These are phyloP conservation scores for Cettia cetti DNA, from an alignment of 2,113 vertebrate species.

Conservation along the genomic window DNA sequence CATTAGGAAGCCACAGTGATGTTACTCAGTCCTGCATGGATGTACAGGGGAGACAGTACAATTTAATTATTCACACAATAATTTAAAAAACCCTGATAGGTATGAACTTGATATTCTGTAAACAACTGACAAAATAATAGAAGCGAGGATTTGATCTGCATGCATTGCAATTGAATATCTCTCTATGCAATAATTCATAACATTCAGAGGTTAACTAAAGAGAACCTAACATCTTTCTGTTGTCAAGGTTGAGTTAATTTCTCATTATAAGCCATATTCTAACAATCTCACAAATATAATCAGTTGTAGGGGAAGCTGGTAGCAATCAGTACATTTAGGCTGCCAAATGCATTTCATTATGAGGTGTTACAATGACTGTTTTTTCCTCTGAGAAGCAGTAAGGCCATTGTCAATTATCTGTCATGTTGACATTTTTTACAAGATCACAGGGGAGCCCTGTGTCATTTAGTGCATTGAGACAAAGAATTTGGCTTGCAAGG, in stretches of 20 bases:
- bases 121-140: not conserved
- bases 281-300: not conserved
- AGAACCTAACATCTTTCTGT: not conserved
- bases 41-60: not conserved
- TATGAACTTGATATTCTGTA: not conserved
- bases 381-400: not conserved
- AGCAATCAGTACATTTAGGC: not conserved
- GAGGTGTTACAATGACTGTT: not conserved
- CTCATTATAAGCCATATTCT: conserved; percentile 12
- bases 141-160: not conserved
- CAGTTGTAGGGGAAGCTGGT: not conserved
- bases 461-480: not conserved
- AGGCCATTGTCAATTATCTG: not conserved
- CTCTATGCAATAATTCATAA: not conserved
- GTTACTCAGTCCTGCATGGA: not conserved
- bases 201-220: conserved; percentile 38
- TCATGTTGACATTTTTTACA: not conserved
- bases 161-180: not conserved
- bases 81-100: not conserved
- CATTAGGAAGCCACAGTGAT: rapidly evolving
- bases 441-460: not conserved
- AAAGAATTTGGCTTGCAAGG: not conserved
- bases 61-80: not conserved
- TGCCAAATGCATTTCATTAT: not conserved
- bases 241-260: conserved; percentile 22